Conservation (phyloP, 2,888 invertebrate genomes). For the Scaptomyza cyrtandrae region DNA sequence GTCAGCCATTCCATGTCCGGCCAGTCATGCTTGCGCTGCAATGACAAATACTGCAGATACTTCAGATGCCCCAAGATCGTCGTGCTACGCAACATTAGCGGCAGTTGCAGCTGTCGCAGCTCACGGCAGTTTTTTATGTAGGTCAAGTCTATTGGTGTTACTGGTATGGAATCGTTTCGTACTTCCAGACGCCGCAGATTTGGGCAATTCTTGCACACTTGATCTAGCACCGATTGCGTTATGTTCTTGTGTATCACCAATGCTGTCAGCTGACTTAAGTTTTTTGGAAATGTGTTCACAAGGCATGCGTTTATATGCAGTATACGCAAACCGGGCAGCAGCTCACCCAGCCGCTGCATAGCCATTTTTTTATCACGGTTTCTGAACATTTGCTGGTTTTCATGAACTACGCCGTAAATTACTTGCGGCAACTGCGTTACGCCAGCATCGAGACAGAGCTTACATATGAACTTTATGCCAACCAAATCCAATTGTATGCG, state of each 20-base stretch:
- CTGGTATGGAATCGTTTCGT: constrained; percentile 3
- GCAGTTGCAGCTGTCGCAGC: constrained; percentile 37
- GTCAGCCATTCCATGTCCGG: constrained; percentile 44
- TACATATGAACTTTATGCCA: constrained; percentile 1
- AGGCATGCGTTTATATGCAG: constrained; percentile 12
- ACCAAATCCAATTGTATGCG: constrained; percentile 20
- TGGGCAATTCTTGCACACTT: constrained; percentile 21
- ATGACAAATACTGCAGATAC: constrained; percentile 31
- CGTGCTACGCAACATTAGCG: constrained; percentile 30
- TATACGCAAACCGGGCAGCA: constrained; percentile 20
- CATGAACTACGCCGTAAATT: background rate
- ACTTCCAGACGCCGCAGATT: constrained; percentile 19
- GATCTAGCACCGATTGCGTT: constrained; percentile 17
- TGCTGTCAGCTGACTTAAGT: background rate
- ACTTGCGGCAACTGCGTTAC: background rate
- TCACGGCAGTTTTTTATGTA: constrained; percentile 23
- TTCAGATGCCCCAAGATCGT: constrained; percentile 20
- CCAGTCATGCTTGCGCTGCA: constrained; percentile 48
- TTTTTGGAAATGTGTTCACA: constrained; percentile 18
- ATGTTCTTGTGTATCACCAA: constrained; percentile 16
- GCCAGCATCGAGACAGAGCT: background rate
- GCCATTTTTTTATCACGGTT: too few species aligned
- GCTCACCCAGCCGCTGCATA: background rate
- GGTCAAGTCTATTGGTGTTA: constrained; percentile 13
- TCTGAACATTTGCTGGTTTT: background rate